Percentiles rank a stretch among this genome's conserved stretches.
phyloP scores from a whole-genome alignment of 2,888 invertebrate genomes.

The Drosophila testacea region DNA sequence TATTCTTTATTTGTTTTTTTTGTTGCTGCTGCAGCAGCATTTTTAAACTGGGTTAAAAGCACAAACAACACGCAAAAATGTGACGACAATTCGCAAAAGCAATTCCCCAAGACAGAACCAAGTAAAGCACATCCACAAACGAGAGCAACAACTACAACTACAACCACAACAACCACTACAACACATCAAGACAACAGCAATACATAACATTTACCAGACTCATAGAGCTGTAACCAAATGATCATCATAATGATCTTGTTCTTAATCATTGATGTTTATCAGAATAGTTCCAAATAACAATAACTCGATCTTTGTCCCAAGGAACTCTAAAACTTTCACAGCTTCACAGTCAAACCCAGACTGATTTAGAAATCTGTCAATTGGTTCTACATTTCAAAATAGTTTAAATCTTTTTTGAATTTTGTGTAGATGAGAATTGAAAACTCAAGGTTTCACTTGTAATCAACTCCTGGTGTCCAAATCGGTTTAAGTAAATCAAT shows the following conservation, averaged over 20 bases:
- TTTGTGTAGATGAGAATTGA: too few species aligned
- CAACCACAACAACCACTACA: slow-evolving; percentile 1
- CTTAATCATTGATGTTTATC: slow-evolving; percentile 17
- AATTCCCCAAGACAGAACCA: slow-evolving; percentile 24
- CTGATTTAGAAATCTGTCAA: too few species aligned
- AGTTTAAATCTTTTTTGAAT: too few species aligned
- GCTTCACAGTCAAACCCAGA: too few species aligned
- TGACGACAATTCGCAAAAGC: slow-evolving; percentile 63
- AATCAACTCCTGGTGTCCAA: too few species aligned
- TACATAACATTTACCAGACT: slow-evolving; percentile 30
- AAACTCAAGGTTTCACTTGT: too few species aligned
- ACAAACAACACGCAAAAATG: slow-evolving; percentile 62
- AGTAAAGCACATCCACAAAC: slow-evolving; percentile 45
- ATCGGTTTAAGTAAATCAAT: too few species aligned
- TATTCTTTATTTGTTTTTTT: slow-evolving; percentile 11
- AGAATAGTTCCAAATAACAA: slow-evolving; percentile 30
- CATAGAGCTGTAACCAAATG: slow-evolving; percentile 50
- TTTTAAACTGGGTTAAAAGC: slow-evolving; percentile 65
- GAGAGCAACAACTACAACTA: slow-evolving; percentile 11
- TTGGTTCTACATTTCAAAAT: too few species aligned
- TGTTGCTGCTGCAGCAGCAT: slow-evolving; percentile 47
- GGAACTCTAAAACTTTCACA: too few species aligned
- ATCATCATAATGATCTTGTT: slow-evolving; percentile 34
- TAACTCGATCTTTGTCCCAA: slow-evolving; percentile 10
- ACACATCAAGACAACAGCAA: slow-evolving; percentile 9